Percentiles rank a stretch among this genome's conserved stretches.
Conservation (phyloP, 2,888 invertebrate genomes). For the Eupithecia centaureata region DNA sequence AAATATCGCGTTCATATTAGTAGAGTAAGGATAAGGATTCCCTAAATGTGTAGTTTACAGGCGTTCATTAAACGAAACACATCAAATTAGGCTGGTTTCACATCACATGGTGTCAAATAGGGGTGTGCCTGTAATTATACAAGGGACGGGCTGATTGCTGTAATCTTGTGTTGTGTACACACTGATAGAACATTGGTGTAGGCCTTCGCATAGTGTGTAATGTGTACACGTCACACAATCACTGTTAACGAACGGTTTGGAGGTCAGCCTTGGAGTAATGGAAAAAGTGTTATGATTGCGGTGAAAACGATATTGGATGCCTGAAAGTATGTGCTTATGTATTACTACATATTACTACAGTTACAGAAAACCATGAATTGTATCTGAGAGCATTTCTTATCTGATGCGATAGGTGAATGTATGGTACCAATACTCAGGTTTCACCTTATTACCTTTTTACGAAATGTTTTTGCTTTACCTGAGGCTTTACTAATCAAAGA, state of each 20-base stretch:
- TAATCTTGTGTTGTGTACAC: constrained; percentile 48
- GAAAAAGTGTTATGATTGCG: not conserved
- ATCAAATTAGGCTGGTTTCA: constrained; percentile 23
- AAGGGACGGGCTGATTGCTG: constrained; percentile 70
- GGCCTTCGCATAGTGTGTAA: constrained; percentile 45
- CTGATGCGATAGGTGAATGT: too few relatives aligned
- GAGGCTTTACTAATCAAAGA: too few relatives aligned
- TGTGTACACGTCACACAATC: constrained; percentile 32
- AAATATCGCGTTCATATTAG: too few relatives aligned
- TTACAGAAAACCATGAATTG: too few relatives aligned
- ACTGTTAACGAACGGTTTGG: constrained; percentile 8
- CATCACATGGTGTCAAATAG: constrained; percentile 36
- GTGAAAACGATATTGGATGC: not conserved
- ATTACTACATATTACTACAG: too few relatives aligned
- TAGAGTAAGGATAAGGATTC: too few relatives aligned
- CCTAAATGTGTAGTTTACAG: too few relatives aligned
- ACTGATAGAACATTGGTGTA: not conserved
- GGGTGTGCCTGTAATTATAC: constrained; percentile 62
- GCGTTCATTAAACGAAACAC: constrained; percentile 8
- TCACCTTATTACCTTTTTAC: too few relatives aligned
- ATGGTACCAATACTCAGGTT: too few relatives aligned
- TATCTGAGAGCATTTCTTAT: not conserved
- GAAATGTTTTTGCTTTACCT: too few relatives aligned
- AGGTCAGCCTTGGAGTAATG: not conserved
- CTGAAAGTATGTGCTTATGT: not conserved